A percentile compares a stretch with the other conserved stretches of the same genome.
Conservation (phyloP, 1,140 invertebrate species). For the Lamellibrachia luymesi region DNA sequence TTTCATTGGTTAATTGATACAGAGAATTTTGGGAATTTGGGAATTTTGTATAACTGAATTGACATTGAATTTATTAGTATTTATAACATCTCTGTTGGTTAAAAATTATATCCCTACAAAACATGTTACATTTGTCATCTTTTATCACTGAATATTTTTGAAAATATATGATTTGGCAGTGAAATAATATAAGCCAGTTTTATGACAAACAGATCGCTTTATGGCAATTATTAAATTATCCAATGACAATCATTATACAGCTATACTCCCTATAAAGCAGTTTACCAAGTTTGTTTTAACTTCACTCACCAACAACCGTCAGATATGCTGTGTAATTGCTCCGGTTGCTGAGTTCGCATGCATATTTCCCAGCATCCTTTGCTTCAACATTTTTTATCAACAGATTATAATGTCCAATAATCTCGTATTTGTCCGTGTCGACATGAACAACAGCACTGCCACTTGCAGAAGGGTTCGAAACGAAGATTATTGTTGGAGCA, state of each 20-base stretch:
- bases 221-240: neutral
- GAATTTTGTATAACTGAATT: too few relatives aligned
- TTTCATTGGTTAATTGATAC: too few relatives aligned
- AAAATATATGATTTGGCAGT: too few relatives aligned
- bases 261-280: neutral
- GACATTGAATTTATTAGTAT: too few relatives aligned
- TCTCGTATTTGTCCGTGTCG: neutral
- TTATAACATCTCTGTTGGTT: too few relatives aligned
- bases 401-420: slow-evolving; percentile 16
- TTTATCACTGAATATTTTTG: too few relatives aligned
- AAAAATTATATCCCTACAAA: too few relatives aligned
- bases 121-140: too few relatives aligned
- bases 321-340: slow-evolving; percentile 11
- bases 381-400: neutral
- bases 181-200: too few relatives aligned
- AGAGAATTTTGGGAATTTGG: too few relatives aligned
- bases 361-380: slow-evolving; percentile 7
- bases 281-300: neutral
- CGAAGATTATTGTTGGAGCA: neutral
- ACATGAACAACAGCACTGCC: neutral
- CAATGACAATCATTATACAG: neutral
- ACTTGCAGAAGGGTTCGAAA: neutral
- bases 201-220: neutral
- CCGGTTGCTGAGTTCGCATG: slow-evolving; percentile 8
- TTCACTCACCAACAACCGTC: neutral